Evolutionary conservation across 2,888 invertebrate genomes (phyloP), one percentile per base, ranked within the genome.

Genomic region (Mythimna ferrago): DNA sequence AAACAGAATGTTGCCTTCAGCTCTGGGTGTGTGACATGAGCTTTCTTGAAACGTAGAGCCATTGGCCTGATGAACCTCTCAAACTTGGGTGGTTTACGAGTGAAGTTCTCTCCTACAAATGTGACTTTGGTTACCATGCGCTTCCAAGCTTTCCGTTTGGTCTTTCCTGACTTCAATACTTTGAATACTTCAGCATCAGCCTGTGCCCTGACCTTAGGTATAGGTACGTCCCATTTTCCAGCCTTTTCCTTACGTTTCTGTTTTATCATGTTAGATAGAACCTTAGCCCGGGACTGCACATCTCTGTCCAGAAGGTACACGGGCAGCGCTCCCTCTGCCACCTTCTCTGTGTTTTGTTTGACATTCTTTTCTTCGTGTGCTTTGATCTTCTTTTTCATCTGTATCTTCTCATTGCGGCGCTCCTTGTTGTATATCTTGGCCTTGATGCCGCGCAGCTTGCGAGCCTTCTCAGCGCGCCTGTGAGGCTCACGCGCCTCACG

Each of bases 201-300:
- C 88, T 99, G 99, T 0, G 99, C 99, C 89, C 98, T 97, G 0
- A 99, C 99, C 97, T 99, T 99, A 0, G 99, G 99, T 90, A 99
- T 98, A 0, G 99, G 99, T 0, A 99, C 99, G 89, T 99, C 99
- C 99, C 99, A 99, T 97, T 99, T 99, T 0, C 99, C 99, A 71
- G 99, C 99, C 90, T 99, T 99, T 92, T 99, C 99, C 94, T 99
- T 99, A 0, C 99, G 97, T 94, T 99, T 99, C 94, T 99, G 99
- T 95, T 99, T 99, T 80, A 99, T 99, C 98, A 99, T 99, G 92
- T 99, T 99, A 0, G 99, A 99, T 0, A 99, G 96, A 35, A 99
- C 98, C 94, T 99, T 99, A 3, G 99, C 99, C 61, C 98, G 97
- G 1, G 98, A 98, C 91, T 99, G 99, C 9, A 98, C 98, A 96